Base-by-base conservation (phyloP, 2,797 vertebrate genomes). In the Allobates femoralis region DNA sequence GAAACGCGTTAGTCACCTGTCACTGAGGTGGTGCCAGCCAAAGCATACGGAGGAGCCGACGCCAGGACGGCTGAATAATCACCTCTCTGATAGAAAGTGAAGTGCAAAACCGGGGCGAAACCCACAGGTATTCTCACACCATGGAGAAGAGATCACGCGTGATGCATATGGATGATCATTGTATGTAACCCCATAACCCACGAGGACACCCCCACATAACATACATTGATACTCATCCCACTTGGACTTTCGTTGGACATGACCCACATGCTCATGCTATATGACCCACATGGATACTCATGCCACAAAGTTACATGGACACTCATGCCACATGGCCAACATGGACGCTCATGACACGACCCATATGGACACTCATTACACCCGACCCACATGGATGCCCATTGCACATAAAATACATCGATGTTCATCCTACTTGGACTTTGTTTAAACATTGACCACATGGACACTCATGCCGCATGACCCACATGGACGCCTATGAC, bases 1-100 rank as follows among this genome's bases (percentile, higher is more conserved):
- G 79, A 34, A 82, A 82, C 15, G 41, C 41, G 69, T 77, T 77
- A 66, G 74, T 78, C 51, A 64, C 73, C 83, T 74, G 69, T 78
- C 74, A 85, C 56, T 15, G 32, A 67, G 46, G 56, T 55, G 74
- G 74, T 67, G 83, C 74, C 73, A 26, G 60, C 74, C 60, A 23
- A 46, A 64, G 34, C 1, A 23, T 15, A 8, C 14, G 41, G 15
- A 5, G 21, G 37, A 7, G 16, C 46, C 3, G n/a, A 34, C 26
- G 34, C 67, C 66, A 58, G 15, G 8, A 21, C 62, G n/a, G 28
- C 10, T 16, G 53, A 81, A 51, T 55, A 66, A 81, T 67, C 79
- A 23, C 64, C 32, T 64, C 28, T 69, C 19, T 23, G 34, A 21
- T 66, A 64, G 3, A 18, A 41, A 62, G 64, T 21, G 23, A 8